Base-by-base conservation (phyloP, 2,797 vertebrate genomes). In the Clarias pachynema region DNA sequence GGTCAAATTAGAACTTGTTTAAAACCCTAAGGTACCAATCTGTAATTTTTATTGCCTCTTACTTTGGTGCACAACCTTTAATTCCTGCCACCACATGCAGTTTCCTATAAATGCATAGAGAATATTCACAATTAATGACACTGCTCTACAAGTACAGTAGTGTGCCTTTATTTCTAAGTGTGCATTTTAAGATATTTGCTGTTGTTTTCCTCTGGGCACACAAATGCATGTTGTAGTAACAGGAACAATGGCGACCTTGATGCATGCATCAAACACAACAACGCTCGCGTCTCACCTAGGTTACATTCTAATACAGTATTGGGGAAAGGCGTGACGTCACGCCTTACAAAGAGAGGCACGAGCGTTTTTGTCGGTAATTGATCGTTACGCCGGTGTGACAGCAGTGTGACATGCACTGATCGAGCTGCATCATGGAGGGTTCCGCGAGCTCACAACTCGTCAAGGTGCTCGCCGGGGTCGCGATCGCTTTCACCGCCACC, bases 381-480 rank as follows among this genome's bases (percentile, higher is more conserved):
- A 62, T 62, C 75, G 44, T 44, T 20, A 15, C 24, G 60, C 78
- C 62, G 12, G 40, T n/a, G 77, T 63, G 75, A 37, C 75, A 62
- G 75, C 66, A 22, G 66, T 57, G 59, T 81, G 79, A 56, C 78
- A 65, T 53, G 78, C 78, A 29, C 60, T 65, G 78, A 49, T 20
- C 37, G 60, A 49, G 62, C 62, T 24, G 75, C 49, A n/a, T 62
- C 59, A 90, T 90, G 89, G 89, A 89, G 66, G 82, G 70, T 14
- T 53, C 75, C 10, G 60, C 62, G 22, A 44, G 44, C 53, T 86
- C 88, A 0, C 5, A 83, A 77, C 34, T 86, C 0, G 78, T 82
- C 26, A 91, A 84, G 69, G 88, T 84, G 53, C 88, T 87, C 16
- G 91, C 87, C 22, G 72, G 89, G 5, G 49, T 89, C 0, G 91